Evolutionary conservation across 2,888 invertebrate species (phyloP), one percentile per base, ranked within the genome.

Genomic region (Mantis religiosa): DNA sequence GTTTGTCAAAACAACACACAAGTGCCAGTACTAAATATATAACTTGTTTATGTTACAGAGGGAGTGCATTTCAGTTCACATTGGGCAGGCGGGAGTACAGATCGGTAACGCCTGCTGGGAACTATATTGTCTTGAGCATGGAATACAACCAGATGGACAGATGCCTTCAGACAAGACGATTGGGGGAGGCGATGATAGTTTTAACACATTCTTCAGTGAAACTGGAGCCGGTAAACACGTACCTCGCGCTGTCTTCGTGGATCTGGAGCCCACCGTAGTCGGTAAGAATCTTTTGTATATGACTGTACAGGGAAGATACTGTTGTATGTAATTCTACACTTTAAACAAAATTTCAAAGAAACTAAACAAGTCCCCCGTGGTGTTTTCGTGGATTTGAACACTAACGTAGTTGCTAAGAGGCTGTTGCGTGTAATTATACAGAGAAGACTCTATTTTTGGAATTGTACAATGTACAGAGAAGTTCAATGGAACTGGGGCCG

Each of bases 171-270:
- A 98, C 94, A 98, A 98, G 94, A 97, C 97, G 92, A 95, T 97
- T 91, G 98, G 98, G 87, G 97, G 97, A 91, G 97, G 97, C 89
- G 98, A 99, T 92, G 98, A 98, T 94, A 98, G 97, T 90, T 99
- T 98, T 95, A 98, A 98, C 94, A 99, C 97, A 89, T 97, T 97
- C 95, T 97, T 97, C 95, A 97, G 97, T 92, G 98, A 99, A 94
- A 99, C 98, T 89, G 98, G 98, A 88, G 97, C 98, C 84, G 99
- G 99, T 92, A 99, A 99, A 93, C 98, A 99, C 93, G 98, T 99
- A 20, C 98, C 98, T 87, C 95, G 98, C 91, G 98, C 97, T 83
- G 98, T 98, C 89, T 99, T 98, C 92, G 98, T 99, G 20, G 99
- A 99, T 93, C 94, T 99, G 93, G 99, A 99, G 94, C 99, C 99